phyloP scores from a whole-genome alignment of 2,888 invertebrate species.

The Calliopum simillimum region DNA sequence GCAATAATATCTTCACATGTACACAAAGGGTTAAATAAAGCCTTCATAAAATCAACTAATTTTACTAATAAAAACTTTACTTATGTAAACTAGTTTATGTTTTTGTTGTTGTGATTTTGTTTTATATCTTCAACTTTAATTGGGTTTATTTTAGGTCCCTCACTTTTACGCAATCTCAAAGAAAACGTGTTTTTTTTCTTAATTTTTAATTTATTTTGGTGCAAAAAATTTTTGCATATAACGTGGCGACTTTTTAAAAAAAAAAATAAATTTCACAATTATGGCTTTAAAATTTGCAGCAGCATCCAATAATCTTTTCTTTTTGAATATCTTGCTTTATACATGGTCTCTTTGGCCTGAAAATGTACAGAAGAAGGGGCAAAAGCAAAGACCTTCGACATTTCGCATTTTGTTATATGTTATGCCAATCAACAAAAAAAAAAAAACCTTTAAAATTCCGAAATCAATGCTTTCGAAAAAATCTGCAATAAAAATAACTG shows the following conservation, averaged over 20 bases:
- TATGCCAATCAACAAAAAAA: neutral
- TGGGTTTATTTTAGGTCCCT: neutral
- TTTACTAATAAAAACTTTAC: too few species aligned
- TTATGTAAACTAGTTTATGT: slow-evolving; percentile 5
- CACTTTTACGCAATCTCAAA: slow-evolving; percentile 4
- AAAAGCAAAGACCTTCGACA: slow-evolving; percentile 23
- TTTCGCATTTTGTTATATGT: slow-evolving; percentile 2
- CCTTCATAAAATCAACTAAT: neutral
- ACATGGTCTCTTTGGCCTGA: too few species aligned
- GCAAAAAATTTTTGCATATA: slow-evolving; percentile 23
- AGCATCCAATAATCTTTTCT: neutral
- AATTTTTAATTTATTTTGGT: neutral
- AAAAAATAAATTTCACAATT: neutral
- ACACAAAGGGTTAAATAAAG: neutral
- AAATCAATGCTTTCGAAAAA: neutral
- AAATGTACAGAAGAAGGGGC: neutral
- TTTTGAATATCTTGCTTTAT: neutral
- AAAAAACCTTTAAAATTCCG: neutral
- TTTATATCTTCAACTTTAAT: neutral
- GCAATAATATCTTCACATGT: neutral
- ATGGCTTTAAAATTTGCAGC: neutral
- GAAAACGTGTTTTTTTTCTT: neutral
- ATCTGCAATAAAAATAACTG: slow-evolving; percentile 11
- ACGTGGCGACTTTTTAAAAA: slow-evolving; percentile 3
- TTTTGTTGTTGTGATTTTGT: slow-evolving; percentile 6